Conservation (phyloP, 2,888 invertebrate genomes). For the Smittia aterrima region DNA sequence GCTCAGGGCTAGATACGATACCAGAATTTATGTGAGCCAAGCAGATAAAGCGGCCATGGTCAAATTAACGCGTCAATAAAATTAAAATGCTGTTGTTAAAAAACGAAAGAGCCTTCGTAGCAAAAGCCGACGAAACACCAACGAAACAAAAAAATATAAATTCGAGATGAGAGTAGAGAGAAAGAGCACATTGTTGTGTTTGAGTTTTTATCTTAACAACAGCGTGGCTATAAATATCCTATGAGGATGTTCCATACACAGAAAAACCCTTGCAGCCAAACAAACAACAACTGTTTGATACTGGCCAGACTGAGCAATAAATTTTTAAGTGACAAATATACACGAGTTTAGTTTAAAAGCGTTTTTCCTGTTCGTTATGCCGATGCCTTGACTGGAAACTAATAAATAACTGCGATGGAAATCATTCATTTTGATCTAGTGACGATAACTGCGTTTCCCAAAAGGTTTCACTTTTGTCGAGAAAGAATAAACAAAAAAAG, state of each 20-base stretch:
- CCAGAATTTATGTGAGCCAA: background rate
- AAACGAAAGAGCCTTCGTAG: background rate
- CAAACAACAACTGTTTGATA: slow-evolving; percentile 30
- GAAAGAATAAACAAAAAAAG: no score
- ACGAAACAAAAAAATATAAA: background rate
- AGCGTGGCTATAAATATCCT: slow-evolving; percentile 28
- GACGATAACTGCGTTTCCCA: slow-evolving; percentile 22
- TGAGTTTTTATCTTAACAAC: slow-evolving; percentile 37
- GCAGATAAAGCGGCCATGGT: background rate
- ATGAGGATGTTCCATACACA: slow-evolving; percentile 24
- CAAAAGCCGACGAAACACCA: background rate
- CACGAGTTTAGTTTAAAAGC: slow-evolving; percentile 40
- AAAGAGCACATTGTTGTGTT: background rate
- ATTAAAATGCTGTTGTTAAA: slow-evolving; percentile 2
- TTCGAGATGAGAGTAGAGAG: background rate
- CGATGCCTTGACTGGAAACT: background rate
- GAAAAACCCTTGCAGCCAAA: background rate
- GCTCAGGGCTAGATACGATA: background rate
- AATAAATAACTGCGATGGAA: slow-evolving; percentile 30
- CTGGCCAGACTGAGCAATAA: slow-evolving; percentile 34
- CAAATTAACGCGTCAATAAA: slow-evolving; percentile 8
- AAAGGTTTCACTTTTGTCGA: no score
- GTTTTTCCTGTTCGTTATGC: slow-evolving; percentile 28
- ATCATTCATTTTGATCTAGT: slow-evolving; percentile 35
- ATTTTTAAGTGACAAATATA: slow-evolving; percentile 41